Base-by-base conservation (phyloP, 2,888 invertebrate genomes). In the Dasypogon diadema region DNA sequence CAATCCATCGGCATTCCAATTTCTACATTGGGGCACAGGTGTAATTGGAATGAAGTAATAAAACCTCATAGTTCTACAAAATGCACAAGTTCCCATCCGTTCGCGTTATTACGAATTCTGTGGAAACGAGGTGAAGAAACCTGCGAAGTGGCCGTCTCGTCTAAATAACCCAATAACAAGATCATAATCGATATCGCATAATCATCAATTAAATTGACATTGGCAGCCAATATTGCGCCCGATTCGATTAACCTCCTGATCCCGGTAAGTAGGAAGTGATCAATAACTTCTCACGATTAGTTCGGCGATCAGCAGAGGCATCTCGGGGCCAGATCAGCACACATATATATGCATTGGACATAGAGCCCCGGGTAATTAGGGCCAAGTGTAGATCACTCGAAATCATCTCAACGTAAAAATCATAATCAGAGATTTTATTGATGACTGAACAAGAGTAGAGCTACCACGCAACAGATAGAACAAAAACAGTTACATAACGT, bases 121-220 rank as follows among this genome's bases (percentile, higher is more conserved):
- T 34, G 58, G 58, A 58, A 58, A 30, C 34, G 18, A 58, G 26
- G 24, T 58, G 30, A 30, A 58, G 30, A 58, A 58, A 30, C 24
- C 30, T 18, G 24, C 16, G 26, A 18, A 26, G 34, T 60, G 21
- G 1, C 22, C 65, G 22, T 2, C 22, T 65, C 14, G 26, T n/a
- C 37, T 42, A 42, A 65, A 65, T 65, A 65, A 42, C 46, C 42
- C 65, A 42, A 24, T 65, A 65, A 65, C 65, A 22, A 65, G 65
- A 65, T 65, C 48, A 24, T 48, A 65, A 65, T 65, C 22, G 48
- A 46, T 48, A 65, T 65, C 65, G 65, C 46, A 48, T 65, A 65
- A 65, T 65, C 48, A 46, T 46, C 65, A 65, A 65, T 65, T 65
- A 65, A 65, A 65, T 65, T 65, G 65, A 65, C 65, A 65, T 65